phyloP scores from a whole-genome alignment of 2,113 vertebrate species.

The Nannobrachium achirus region DNA sequence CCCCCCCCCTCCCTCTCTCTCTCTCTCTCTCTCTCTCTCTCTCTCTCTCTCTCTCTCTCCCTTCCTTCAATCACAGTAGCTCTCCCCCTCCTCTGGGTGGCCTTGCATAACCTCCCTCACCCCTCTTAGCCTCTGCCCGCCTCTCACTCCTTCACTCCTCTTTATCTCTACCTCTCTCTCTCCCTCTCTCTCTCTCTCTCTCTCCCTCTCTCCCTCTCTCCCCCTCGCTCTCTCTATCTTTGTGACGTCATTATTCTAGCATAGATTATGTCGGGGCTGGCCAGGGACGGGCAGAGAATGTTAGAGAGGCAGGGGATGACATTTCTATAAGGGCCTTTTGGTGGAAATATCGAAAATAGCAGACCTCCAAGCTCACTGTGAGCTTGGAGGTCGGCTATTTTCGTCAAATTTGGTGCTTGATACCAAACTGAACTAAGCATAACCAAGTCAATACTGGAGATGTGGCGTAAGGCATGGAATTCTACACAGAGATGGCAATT shows the following conservation, averaged over 20 bases:
- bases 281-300: too few species aligned
- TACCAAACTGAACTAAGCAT: too few species aligned
- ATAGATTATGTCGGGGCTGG: not conserved
- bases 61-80: constrained; percentile 23
- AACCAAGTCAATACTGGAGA: too few species aligned
- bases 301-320: too few species aligned
- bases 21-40: not conserved
- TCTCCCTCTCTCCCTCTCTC: constrained; percentile 6
- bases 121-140: not conserved
- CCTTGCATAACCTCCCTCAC: constrained; percentile 30
- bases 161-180: not conserved
- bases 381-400: too few species aligned
- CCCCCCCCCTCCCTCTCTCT: not conserved
- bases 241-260: not conserved
- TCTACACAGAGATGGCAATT: too few species aligned
- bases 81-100: constrained; percentile 13
- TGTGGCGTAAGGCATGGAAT: too few species aligned
- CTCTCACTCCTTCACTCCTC: constrained; percentile 18
- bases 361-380: too few species aligned
- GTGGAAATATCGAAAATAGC: too few species aligned
- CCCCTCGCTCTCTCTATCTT: not conserved
- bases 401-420: too few species aligned
- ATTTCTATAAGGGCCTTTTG: too few species aligned
- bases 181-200: not conserved
- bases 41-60: not conserved